Conservation (phyloP, 2,113 vertebrate species). For the Nicator chloris region DNA sequence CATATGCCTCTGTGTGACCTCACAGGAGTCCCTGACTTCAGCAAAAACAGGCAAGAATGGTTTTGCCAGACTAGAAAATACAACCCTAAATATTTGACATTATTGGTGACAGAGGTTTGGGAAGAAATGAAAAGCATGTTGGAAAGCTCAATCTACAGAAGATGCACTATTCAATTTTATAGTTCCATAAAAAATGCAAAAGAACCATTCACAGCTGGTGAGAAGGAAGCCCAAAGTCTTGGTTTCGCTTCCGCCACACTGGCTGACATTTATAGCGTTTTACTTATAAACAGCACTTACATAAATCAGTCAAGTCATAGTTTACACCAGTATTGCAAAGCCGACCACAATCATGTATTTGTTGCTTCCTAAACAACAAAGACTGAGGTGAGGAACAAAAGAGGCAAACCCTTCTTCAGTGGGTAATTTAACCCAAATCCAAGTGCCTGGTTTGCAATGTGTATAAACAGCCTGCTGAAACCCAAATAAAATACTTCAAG, state of each 20-base stretch:
- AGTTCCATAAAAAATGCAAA: background rate
- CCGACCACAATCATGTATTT: background rate
- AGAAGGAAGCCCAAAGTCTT: constrained; percentile 9
- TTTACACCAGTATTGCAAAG: background rate
- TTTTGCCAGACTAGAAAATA: background rate
- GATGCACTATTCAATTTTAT: background rate
- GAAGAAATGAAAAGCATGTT: background rate
- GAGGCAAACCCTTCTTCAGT: background rate
- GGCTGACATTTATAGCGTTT: constrained; percentile 12
- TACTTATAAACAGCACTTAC: background rate
- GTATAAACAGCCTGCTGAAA: background rate
- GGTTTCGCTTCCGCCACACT: background rate
- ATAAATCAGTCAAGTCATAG: background rate
- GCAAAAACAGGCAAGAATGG: background rate
- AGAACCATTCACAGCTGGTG: background rate
- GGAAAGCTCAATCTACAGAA: background rate
- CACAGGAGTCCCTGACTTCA: background rate
- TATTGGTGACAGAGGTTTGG: background rate
- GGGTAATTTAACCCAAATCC: background rate
- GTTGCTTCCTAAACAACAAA: background rate
- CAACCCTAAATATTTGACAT: background rate
- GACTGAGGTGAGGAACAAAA: background rate
- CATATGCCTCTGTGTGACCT: background rate
- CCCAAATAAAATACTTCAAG: background rate
- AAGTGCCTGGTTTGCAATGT: background rate